These are phyloP conservation scores for Tiphia femorata DNA, from an alignment of 2,888 invertebrate species.

Conservation along the genomic window DNA sequence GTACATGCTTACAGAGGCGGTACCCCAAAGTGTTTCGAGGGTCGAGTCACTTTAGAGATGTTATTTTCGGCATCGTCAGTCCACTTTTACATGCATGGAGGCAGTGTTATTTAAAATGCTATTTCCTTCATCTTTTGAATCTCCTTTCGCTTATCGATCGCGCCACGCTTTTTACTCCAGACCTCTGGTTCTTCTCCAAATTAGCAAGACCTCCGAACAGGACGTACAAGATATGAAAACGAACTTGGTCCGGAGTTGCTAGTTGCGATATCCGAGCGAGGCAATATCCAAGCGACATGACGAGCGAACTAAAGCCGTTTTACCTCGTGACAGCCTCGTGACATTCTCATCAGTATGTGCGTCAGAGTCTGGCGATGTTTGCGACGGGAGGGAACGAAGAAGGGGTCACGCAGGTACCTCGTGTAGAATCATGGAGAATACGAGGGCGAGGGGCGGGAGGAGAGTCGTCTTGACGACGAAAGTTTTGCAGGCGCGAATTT, in stretches of 20 bases:
- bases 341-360: slow-evolving; percentile 20
- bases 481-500: slow-evolving; percentile 41
- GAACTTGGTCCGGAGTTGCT: neutral
- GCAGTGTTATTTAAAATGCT: too few species aligned
- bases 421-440: too few species aligned
- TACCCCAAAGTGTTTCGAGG: too few species aligned
- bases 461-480: slow-evolving; percentile 26
- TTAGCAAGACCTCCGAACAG: too few species aligned
- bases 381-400: slow-evolving; percentile 2
- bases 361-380: neutral
- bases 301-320: slow-evolving; percentile 33
- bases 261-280: neutral
- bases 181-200: too few species aligned
- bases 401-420: slow-evolving; percentile 14
- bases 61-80: too few species aligned
- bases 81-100: too few species aligned
- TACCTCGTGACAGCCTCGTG: slow-evolving; percentile 34
- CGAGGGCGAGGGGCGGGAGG: neutral
- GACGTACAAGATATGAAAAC: neutral
- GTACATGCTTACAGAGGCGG: too few species aligned
- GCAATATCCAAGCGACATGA: slow-evolving; percentile 26
- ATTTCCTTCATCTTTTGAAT: too few species aligned
- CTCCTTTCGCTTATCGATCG: too few species aligned
- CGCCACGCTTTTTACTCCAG: too few species aligned
- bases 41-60: too few species aligned